These are phyloP conservation scores for Oreamnos americanus DNA, from an alignment of 2,113 vertebrate genomes.

Conservation along the genomic window DNA sequence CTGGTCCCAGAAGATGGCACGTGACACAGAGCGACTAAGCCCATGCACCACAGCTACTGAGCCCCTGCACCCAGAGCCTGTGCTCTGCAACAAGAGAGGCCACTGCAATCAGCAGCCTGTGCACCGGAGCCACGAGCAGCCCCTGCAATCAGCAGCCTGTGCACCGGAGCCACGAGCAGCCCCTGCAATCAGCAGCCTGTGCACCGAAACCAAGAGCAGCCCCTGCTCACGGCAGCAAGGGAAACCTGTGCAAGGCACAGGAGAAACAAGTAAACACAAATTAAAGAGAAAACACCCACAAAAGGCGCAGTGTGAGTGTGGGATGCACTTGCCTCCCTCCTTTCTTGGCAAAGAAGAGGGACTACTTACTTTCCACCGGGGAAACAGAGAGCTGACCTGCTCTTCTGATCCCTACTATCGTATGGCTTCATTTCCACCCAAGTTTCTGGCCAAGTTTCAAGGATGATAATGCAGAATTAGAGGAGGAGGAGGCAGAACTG, in stretches of 20 bases:
- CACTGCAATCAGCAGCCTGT: no score
- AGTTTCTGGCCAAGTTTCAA: not conserved
- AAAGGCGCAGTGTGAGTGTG: not conserved
- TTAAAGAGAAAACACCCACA: not conserved
- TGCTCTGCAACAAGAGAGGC: no score
- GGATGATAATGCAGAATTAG: not conserved
- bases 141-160: no score
- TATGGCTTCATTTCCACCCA: not conserved
- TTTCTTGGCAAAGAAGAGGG: not conserved
- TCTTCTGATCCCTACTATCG: no score
- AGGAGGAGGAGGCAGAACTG: not conserved
- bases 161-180: not conserved
- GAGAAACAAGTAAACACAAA: not conserved
- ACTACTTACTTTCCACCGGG: not conserved
- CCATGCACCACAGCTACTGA: not conserved
- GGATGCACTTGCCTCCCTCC: not conserved
- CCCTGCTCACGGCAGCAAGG: not conserved
- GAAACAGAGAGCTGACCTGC: not conserved
- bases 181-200: not conserved
- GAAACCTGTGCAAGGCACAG: not conserved
- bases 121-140: no score
- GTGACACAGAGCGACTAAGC: not conserved
- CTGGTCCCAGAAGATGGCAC: not conserved
- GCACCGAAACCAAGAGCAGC: accelerated
- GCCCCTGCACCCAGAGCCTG: not conserved